Conservation (phyloP, 2,113 vertebrate species). For the Neopipo cinnamomea region DNA sequence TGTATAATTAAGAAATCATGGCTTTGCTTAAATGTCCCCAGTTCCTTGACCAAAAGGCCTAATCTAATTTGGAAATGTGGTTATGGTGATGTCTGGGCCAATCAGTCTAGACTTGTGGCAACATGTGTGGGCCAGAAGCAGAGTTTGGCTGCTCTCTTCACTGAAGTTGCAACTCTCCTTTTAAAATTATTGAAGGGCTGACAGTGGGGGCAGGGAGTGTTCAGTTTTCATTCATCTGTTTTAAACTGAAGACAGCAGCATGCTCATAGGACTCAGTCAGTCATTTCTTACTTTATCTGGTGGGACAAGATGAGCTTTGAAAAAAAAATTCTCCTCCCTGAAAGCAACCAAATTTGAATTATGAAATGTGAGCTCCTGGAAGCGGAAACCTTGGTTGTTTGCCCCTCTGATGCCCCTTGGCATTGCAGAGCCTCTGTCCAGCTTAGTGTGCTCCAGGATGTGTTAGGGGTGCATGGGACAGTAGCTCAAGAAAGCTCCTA, state of each 20-base stretch:
- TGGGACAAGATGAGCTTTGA: background rate
- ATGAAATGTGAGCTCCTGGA: background rate
- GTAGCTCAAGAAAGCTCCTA: accelerated
- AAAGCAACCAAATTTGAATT: background rate
- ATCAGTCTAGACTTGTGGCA: constrained; percentile 37
- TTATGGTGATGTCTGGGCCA: constrained; percentile 17
- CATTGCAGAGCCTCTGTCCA: background rate
- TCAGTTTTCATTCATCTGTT: background rate
- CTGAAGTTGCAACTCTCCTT: constrained; percentile 14
- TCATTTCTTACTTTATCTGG: background rate
- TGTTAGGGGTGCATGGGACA: accelerated
- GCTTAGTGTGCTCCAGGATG: background rate
- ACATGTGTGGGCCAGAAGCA: constrained; percentile 71
- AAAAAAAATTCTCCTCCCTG: background rate
- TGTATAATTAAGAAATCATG: constrained; percentile 39
- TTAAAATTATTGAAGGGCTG: constrained; percentile 58
- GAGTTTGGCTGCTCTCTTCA: constrained; percentile 40
- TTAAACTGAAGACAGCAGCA: constrained; percentile 35
- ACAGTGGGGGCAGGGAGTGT: background rate
- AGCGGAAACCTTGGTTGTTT: background rate
- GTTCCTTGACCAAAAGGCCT: constrained; percentile 65
- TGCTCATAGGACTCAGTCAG: background rate
- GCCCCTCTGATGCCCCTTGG: accelerated
- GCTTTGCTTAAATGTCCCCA: background rate
- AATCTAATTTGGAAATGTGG: constrained; percentile 65